Percentiles rank a stretch among this genome's conserved stretches.
phyloP scores from a whole-genome alignment of 2,797 vertebrate species.

The Crocodylus rhombifer region DNA sequence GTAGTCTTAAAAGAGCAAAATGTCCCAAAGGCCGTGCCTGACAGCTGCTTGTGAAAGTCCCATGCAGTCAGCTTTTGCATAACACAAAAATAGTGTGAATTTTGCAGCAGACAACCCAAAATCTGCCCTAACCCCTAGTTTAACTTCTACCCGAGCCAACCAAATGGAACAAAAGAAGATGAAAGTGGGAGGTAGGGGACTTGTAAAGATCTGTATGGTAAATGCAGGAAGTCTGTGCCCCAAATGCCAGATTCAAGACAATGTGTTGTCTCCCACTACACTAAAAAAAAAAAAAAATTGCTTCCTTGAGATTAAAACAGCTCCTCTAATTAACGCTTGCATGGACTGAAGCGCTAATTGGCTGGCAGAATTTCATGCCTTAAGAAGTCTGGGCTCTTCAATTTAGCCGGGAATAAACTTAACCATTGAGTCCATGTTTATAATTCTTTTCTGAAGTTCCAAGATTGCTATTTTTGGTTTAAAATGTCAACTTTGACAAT shows the following conservation, averaged over 20 bases:
- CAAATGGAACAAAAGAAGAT: background rate
- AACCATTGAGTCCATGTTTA: constrained; percentile 15
- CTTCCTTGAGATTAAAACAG: constrained; percentile 59
- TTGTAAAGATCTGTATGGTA: background rate
- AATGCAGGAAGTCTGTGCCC: background rate
- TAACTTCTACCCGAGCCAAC: background rate
- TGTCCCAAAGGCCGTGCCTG: background rate
- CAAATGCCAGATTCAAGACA: constrained; percentile 5
- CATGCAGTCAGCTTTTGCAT: background rate
- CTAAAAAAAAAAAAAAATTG: constrained; percentile 21
- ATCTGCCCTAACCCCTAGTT: constrained; percentile 9
- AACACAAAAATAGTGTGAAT: too few species aligned
- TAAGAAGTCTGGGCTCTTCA: constrained; percentile 62
- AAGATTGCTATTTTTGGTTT: constrained; percentile 4
- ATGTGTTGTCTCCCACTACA: background rate
- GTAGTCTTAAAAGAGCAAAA: background rate
- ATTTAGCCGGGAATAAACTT: constrained; percentile 70
- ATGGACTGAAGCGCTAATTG: constrained; percentile 65
- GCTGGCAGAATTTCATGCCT: constrained; percentile 75
- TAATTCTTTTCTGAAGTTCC: constrained; percentile 38
- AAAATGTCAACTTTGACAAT: constrained; percentile 11
- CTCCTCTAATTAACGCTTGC: constrained; percentile 48
- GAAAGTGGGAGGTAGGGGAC: background rate
- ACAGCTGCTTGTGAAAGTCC: background rate
- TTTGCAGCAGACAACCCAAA: background rate